Conservation (phyloP, 2,797 vertebrate species). For the Staurois parvus region DNA sequence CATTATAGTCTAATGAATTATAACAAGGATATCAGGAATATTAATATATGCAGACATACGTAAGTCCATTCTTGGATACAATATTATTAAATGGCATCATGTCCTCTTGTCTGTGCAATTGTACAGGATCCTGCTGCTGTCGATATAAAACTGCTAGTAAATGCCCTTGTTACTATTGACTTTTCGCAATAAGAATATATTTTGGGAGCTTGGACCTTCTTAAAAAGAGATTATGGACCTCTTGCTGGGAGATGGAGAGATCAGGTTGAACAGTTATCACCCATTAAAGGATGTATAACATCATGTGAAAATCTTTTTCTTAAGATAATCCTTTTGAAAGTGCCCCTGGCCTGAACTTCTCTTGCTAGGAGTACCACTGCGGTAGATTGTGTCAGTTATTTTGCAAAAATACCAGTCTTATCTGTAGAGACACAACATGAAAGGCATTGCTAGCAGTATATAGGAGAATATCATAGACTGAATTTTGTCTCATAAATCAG, state of each 20-base stretch:
- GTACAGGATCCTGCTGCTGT: conserved; percentile 19
- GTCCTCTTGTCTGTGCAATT: conserved; percentile 4
- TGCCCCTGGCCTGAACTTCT: not conserved
- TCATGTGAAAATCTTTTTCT: conserved; percentile 5
- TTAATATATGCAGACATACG: conserved; percentile 10
- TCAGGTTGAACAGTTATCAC: conserved; percentile 10
- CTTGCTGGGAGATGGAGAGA: conserved; percentile 17
- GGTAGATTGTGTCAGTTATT: not conserved
- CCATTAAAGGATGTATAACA: conserved; percentile 6
- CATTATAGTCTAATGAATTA: conserved; percentile 20
- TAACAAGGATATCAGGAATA: conserved; percentile 20
- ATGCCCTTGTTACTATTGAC: conserved; percentile 1
- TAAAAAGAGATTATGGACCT: conserved; percentile 33
- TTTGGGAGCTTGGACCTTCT: conserved; percentile 21
- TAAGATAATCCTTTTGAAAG: not conserved
- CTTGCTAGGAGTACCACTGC: not conserved
- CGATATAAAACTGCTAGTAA: conserved; percentile 15
- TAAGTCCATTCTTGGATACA: conserved; percentile 3
- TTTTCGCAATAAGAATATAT: conserved; percentile 7
- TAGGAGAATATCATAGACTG: not conserved
- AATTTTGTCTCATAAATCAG: not conserved
- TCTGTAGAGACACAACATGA: not conserved
- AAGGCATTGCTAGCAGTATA: not conserved
- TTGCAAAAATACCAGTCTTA: not conserved
- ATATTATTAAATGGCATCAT: conserved; percentile 22